Conservation (phyloP, 1,140 invertebrate species). For the Maniola jurtina region DNA sequence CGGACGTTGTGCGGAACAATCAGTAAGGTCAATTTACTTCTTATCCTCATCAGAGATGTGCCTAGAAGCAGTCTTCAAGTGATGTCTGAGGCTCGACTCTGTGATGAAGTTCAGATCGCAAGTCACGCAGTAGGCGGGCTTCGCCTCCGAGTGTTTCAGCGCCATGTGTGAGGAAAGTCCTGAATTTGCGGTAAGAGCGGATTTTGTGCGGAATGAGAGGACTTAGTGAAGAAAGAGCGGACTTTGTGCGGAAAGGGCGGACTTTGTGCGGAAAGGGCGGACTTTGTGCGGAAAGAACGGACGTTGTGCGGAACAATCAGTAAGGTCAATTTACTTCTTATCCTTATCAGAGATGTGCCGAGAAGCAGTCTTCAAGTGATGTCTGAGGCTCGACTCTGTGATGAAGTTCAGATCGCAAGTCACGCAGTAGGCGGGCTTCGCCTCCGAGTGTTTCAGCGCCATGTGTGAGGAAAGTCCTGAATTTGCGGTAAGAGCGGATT, state of each 20-base stretch:
- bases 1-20: no score
- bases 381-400: slow-evolving; percentile 30
- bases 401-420: slow-evolving; percentile 40
- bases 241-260: no score
- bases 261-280: no score
- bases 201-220: no score
- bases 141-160: slow-evolving; percentile 23
- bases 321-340: slow-evolving; percentile 33
- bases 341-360: slow-evolving; percentile 39
- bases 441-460: slow-evolving; percentile 24
- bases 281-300: no score
- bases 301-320: no score
- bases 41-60: slow-evolving; percentile 41
- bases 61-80: slow-evolving; percentile 44
- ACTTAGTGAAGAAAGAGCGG: no score
- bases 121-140: slow-evolving; percentile 42
- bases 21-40: slow-evolving; percentile 28
- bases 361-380: slow-evolving; percentile 49
- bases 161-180: slow-evolving; percentile 41
- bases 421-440: slow-evolving; percentile 43
- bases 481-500: slow-evolving; percentile 10
- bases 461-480: slow-evolving; percentile 44
- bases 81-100: slow-evolving; percentile 35
- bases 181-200: slow-evolving; percentile 48
- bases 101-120: slow-evolving; percentile 43